These are phyloP conservation scores for Erebia epiphron DNA, from an alignment of 2,888 invertebrate species.

Conservation along the genomic window DNA sequence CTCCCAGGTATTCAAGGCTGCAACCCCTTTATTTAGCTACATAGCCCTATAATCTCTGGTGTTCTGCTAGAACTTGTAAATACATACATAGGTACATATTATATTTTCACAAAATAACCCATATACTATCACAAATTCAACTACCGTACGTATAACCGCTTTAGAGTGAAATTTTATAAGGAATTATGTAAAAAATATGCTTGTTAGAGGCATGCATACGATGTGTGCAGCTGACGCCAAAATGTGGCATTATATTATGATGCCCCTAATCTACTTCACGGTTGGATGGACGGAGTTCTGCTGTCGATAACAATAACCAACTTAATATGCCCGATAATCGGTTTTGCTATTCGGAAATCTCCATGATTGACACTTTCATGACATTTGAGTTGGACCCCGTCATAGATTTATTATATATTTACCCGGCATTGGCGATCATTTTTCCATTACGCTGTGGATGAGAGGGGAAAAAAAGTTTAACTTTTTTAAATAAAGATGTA, in stretches of 20 bases:
- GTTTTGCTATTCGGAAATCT: conserved; percentile 80
- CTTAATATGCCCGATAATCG: conserved; percentile 82
- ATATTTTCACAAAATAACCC: conserved; percentile 41
- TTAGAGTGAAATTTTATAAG: conserved; percentile 54
- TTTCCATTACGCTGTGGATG: conserved; percentile 49
- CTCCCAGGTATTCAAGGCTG: conserved; percentile 54
- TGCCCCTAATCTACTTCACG: conserved; percentile 81
- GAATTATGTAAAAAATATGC: conserved; percentile 55
- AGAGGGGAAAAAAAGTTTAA: conserved; percentile 37
- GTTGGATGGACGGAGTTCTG: conserved; percentile 66
- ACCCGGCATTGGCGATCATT: conserved; percentile 53
- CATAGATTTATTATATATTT: too few relatives aligned
- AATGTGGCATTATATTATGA: conserved; percentile 76
- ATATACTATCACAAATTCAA: conserved; percentile 38
- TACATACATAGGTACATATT: too few relatives aligned
- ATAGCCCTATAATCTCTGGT: conserved; percentile 45
- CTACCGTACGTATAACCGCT: conserved; percentile 32
- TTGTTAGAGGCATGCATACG: conserved; percentile 58
- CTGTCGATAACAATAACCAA: conserved; percentile 81
- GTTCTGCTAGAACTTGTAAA: conserved; percentile 49
- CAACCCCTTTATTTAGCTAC: conserved; percentile 68
- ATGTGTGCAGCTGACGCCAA: conserved; percentile 79
- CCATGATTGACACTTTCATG: conserved; percentile 80
- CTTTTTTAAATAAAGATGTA: conserved; percentile 18
- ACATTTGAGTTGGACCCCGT: conserved; percentile 66